phyloP scores from a whole-genome alignment of 1,140 invertebrate genomes.

The Zaprionus lachaisei region DNA sequence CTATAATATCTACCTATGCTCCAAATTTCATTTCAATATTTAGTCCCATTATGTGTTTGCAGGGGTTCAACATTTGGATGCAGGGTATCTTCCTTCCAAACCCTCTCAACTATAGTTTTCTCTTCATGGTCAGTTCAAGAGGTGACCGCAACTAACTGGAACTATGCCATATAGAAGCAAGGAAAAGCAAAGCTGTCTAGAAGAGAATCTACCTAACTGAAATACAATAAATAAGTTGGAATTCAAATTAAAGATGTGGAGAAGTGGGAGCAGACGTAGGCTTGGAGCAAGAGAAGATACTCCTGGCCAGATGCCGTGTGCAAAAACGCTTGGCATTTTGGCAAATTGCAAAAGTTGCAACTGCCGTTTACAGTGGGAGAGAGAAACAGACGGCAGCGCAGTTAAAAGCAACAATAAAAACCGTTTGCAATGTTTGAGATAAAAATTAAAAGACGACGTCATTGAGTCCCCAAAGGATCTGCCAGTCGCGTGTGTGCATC shows the following conservation, averaged over 20 bases:
- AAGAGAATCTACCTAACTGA: constrained; percentile 34
- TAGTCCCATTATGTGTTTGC: no score
- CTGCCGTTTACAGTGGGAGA: constrained; percentile 6
- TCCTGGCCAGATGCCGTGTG: constrained; percentile 65
- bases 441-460: constrained; percentile 83
- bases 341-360: constrained; percentile 70
- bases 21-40: neutral
- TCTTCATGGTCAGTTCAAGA: neutral
- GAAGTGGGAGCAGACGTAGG: neutral
- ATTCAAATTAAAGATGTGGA: constrained; percentile 71
- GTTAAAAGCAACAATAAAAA: constrained; percentile 82
- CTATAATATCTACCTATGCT: neutral
- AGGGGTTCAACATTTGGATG: no score
- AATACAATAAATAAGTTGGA: constrained; percentile 57
- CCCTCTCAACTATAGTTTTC: no score
- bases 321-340: constrained; percentile 58
- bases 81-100: no score
- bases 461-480: constrained; percentile 54
- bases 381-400: constrained; percentile 69
- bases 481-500: constrained; percentile 67
- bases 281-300: neutral
- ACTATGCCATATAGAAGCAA: neutral
- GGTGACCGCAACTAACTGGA: neutral
- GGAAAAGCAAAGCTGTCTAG: constrained; percentile 7
- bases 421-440: constrained; percentile 81